These are phyloP conservation scores for Rhopalosiphum nymphaeae DNA, from an alignment of 2,888 invertebrate genomes.

Conservation along the genomic window DNA sequence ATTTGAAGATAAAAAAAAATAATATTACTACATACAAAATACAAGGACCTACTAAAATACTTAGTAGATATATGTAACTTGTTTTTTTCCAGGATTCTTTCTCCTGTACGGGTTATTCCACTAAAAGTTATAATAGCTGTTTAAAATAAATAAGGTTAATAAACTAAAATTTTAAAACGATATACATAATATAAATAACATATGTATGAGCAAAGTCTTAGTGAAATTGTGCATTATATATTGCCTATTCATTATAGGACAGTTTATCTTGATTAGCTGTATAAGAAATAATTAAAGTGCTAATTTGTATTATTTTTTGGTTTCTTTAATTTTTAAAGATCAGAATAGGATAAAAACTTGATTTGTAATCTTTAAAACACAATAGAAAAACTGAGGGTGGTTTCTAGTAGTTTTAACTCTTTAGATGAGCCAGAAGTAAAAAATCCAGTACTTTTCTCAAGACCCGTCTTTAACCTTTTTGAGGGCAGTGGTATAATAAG, in stretches of 20 bases:
- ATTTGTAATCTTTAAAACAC: neutral
- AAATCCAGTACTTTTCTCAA: too few relatives aligned
- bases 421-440: too few relatives aligned
- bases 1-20: neutral
- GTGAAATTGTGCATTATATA: neutral
- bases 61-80: neutral
- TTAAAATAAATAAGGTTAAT: neutral
- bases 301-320: neutral
- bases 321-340: neutral
- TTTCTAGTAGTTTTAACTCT: too few relatives aligned
- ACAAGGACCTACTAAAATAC: neutral
- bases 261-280: neutral
- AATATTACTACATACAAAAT: neutral
- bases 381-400: neutral
- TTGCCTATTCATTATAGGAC: neutral
- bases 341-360: neutral
- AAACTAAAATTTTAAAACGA: neutral
- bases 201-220: neutral
- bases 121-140: neutral
- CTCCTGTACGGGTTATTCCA: neutral
- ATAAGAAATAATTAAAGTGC: neutral
- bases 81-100: neutral
- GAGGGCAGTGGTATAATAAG: too few relatives aligned
- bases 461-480: too few relatives aligned
- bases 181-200: too few relatives aligned